Evolutionary conservation across 2,797 vertebrate species (phyloP), one percentile per base, ranked within the genome.

Genomic region (Mormyrops boulengeri): DNA sequence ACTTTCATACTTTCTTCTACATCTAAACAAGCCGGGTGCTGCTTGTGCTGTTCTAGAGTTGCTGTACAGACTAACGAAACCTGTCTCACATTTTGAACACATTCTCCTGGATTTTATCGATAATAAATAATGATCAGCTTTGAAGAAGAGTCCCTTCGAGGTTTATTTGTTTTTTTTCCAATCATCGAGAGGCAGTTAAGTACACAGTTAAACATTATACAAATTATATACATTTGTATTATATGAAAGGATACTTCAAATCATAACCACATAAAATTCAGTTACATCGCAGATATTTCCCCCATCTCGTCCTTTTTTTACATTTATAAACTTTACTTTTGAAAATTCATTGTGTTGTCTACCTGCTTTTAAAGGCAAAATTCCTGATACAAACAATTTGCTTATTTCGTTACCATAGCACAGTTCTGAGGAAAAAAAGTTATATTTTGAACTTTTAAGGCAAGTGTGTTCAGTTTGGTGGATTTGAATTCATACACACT

Each of bases 401-500:
- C 93, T 90, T 88, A 44, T 53, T 77, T 95, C 95, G 93, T 95
- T 66, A 57, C 38, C 96, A 95, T 95, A 94, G 95, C 96, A 96
- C 95, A 96, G 96, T 96, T 96, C 93, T 95, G 94, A 95, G 94
- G 94, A 95, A 96, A 96, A 95, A 86, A 86, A 87, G 86, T 87
- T 95, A 95, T 95, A 91, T 93, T 92, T 94, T 93, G 95, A 96
- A 95, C 95, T 95, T 95, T 92, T 97, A 96, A 97, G 96, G 96
- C 96, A 96, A 96, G 96, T 96, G 96, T 96, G 96, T 96, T 95
- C 94, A 92, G 95, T 96, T 97, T 96, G 96, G 96, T 96, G 95
- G 96, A 95, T 95, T 95, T 95, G 94, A 94, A 95, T 94, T 95
- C 96, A 96, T 95, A 96, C 96, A 96, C 96, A 96, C 95, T 96